These are phyloP conservation scores for Mormyrus iriodes DNA, from an alignment of 2,113 vertebrate genomes.

Conservation along the genomic window DNA sequence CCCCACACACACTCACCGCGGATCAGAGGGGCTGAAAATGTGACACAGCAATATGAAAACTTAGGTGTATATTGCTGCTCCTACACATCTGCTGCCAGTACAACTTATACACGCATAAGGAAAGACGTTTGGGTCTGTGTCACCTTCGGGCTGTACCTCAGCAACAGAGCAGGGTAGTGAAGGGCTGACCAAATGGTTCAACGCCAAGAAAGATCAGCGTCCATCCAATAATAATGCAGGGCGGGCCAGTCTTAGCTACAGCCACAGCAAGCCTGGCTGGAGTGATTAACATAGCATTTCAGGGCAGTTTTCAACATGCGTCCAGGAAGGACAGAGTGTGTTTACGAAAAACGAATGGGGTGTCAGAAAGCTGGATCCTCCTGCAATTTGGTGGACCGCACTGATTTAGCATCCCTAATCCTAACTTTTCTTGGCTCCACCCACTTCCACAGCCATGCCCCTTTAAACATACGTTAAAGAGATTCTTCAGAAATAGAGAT, in stretches of 20 bases:
- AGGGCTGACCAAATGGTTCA: not conserved
- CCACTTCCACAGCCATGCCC: too few species aligned
- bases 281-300: conserved; percentile 32
- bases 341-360: conserved; percentile 27
- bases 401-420: too few species aligned
- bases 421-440: too few species aligned
- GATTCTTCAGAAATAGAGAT: too few species aligned
- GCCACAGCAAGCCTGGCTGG: conserved; percentile 33
- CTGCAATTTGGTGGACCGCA: not conserved
- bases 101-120: conserved; percentile 29
- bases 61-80: too few species aligned
- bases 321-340: conserved; percentile 30
- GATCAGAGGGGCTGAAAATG: conserved; percentile 52
- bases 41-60: too few species aligned
- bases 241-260: conserved; percentile 43
- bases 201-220: not conserved
- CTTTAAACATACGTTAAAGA: too few species aligned
- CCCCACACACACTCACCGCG: conserved; percentile 46
- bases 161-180: not conserved
- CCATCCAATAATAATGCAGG: not conserved
- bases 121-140: conserved; percentile 21
- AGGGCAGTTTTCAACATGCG: not conserved
- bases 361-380: not conserved
- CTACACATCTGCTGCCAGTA: not conserved
- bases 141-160: not conserved